These are phyloP conservation scores for Nerophis ophidion DNA, from an alignment of 2,113 vertebrate species.

Conservation along the genomic window DNA sequence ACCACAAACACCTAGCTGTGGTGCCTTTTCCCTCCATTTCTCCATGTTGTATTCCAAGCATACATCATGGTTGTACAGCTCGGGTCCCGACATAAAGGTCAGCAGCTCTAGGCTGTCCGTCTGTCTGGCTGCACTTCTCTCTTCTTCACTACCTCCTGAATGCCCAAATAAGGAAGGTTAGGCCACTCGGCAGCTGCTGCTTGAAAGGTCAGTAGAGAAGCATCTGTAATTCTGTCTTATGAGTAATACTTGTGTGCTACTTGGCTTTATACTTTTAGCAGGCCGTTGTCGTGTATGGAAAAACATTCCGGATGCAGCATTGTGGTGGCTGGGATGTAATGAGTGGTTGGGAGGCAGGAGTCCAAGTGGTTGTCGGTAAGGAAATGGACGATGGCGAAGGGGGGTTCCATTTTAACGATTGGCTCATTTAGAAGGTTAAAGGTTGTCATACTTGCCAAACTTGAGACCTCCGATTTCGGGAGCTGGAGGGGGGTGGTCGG, in stretches of 20 bases:
- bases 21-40: no score
- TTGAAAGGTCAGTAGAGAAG: conserved; percentile 57
- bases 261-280: conserved; percentile 30
- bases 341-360: conserved; percentile 2
- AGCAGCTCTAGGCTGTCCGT: conserved; percentile 61
- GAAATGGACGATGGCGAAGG: not conserved
- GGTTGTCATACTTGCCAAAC: no score
- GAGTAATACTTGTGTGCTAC: conserved; percentile 41
- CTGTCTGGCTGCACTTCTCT: conserved; percentile 53
- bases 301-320: not conserved
- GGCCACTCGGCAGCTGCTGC: conserved; percentile 48
- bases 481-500: no score
- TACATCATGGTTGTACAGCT: conserved; percentile 36
- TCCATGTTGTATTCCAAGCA: no score
- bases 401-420: conserved; percentile 19
- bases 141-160: conserved; percentile 55
- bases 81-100: conserved; percentile 56
- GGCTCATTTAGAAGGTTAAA: conserved; percentile 19
- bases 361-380: conserved; percentile 15
- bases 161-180: conserved; percentile 65
- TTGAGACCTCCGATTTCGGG: no score
- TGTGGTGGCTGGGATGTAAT: not conserved
- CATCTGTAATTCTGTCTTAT: conserved; percentile 36
- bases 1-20: no score
- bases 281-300: not conserved